Evolutionary conservation across 2,888 invertebrate species (phyloP), one percentile per base, ranked within the genome.

Genomic region (Melanchra persicariae): DNA sequence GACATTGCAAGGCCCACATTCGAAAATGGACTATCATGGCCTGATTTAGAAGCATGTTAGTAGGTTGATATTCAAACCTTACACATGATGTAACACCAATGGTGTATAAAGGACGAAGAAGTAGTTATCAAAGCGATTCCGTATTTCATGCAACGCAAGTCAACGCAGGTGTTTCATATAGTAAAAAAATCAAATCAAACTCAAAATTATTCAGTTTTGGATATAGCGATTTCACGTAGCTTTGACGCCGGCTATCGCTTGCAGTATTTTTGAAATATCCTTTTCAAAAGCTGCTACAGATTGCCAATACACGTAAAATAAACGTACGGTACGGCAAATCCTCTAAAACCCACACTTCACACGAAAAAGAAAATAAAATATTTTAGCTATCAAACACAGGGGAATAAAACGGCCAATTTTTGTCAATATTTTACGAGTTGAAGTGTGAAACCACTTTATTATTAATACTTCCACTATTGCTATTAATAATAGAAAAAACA

Each of bases 271-370:
- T 26, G 55, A 68, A 76, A 77, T 75, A 80, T 49, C 61, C 52
- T 58, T 22, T 55, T 64, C 30, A 67, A 77, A 67, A 62, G 40
- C 63, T 52, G 15, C 47, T 54, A 24, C 64, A 75, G 69, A 77
- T 81, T 63, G 76, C 76, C 69, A 81, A 75, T 77, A 80, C 76
- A 64, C 69, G 70, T 52, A 45, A 80, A 80, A 77, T 77, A 77
- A 80, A 75, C 68, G 81, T 24, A 60, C 37, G 37, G 17, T 34
- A 64, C 49, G 15, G 51, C 45, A 65, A 59, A 66, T 40, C 61
- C 54, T 60, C 59, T 78, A 70, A 69, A 79, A 57, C 47, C 51
- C 12, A 52, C 74, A 68, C 60, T 64, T 74, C 80, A 61, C 43
- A 37, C 55, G 63, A 68, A 60, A 77, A 59, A 47, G 51, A 49